A percentile compares a stretch with the other conserved stretches of the same genome.
These are phyloP conservation scores for Eupithecia abbreviata DNA, from an alignment of 2,888 invertebrate genomes.

Conservation along the genomic window DNA sequence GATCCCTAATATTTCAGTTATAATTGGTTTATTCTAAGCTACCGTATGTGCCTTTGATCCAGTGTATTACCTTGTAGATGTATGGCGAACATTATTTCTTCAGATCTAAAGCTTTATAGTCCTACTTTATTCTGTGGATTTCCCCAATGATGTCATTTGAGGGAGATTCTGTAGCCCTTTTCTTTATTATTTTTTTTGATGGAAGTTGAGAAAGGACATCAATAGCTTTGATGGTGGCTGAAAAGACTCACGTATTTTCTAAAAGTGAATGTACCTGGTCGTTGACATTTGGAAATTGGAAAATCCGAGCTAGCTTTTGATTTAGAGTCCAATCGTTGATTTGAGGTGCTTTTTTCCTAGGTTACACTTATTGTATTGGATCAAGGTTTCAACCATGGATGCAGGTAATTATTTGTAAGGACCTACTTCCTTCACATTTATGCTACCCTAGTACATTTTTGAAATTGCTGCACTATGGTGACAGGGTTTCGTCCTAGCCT, in stretches of 20 bases:
- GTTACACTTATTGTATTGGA: neutral
- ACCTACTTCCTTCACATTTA: too few relatives aligned
- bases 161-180: slow-evolving; percentile 40
- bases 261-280: slow-evolving; percentile 17
- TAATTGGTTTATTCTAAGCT: slow-evolving; percentile 85
- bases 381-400: neutral
- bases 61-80: slow-evolving; percentile 81
- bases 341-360: neutral
- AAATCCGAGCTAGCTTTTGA: neutral
- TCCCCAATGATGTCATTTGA: slow-evolving; percentile 68
- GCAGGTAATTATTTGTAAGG: too few relatives aligned
- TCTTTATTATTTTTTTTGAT: slow-evolving; percentile 39
- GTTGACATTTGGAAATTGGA: neutral
- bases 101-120: slow-evolving; percentile 63
- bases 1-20: slow-evolving; percentile 84
- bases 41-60: slow-evolving; percentile 82
- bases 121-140: slow-evolving; percentile 60
- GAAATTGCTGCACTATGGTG: too few relatives aligned
- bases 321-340: neutral
- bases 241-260: slow-evolving; percentile 16
- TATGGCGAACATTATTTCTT: slow-evolving; percentile 77
- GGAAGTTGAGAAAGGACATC: slow-evolving; percentile 34
- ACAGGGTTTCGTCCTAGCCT: too few relatives aligned
- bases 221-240: slow-evolving; percentile 28
- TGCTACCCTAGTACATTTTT: too few relatives aligned